These are phyloP conservation scores for Himalopsyche kuldschensis DNA, from an alignment of 2,888 invertebrate genomes.

Conservation along the genomic window DNA sequence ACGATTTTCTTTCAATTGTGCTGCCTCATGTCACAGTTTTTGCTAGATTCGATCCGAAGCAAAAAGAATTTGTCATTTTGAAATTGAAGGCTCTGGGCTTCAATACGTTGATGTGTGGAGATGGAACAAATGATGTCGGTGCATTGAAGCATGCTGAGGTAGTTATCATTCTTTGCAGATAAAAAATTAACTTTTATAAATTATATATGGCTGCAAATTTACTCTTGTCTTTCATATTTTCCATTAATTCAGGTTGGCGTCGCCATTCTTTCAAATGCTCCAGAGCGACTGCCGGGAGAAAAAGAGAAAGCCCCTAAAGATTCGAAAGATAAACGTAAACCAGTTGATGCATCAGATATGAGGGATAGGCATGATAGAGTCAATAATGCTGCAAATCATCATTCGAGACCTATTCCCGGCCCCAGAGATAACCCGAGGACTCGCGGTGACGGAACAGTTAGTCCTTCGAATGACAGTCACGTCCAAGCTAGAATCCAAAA, in stretches of 20 bases:
- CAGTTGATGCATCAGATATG: conserved; percentile 15
- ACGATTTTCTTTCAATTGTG: conserved; percentile 67
- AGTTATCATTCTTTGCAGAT: conserved; percentile 43
- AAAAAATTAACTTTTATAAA: not conserved
- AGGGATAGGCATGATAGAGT: conserved; percentile 41
- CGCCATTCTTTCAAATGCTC: conserved; percentile 83
- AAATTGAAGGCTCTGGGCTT: conserved; percentile 85
- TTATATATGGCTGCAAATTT: not conserved
- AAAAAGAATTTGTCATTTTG: conserved; percentile 94
- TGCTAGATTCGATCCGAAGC: conserved; percentile 97
- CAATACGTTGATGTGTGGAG: conserved; percentile 97
- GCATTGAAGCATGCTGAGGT: conserved; percentile 98
- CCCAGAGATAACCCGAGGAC: conserved; percentile 2
- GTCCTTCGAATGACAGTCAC: conserved; percentile 26
- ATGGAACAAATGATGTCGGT: conserved; percentile 99
- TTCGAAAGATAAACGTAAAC: conserved; percentile 40
- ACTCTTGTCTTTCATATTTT: conserved; percentile 5
- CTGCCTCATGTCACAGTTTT: conserved; percentile 89
- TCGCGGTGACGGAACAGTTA: conserved; percentile 33
- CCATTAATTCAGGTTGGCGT: conserved; percentile 67
- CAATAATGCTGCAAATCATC: conserved; percentile 20
- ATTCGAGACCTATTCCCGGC: conserved; percentile 40
- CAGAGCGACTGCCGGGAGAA: conserved; percentile 56
- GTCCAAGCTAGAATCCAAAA: conserved; percentile 62
- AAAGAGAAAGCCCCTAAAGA: conserved; percentile 39